phyloP scores from a whole-genome alignment of 2,797 vertebrate genomes.

The Alcedo atthis region DNA sequence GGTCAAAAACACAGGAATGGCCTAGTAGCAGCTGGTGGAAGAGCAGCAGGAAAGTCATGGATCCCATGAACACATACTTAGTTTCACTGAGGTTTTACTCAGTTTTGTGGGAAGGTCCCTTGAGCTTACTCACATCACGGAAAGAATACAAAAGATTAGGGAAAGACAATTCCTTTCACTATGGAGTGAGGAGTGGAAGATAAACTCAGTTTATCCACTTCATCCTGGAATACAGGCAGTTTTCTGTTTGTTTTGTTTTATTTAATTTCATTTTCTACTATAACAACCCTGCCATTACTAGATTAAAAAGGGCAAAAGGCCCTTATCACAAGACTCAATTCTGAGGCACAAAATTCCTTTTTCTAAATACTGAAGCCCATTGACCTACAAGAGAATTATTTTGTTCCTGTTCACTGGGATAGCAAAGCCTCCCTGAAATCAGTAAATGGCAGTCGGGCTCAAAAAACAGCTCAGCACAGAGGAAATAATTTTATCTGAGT shows the following conservation, averaged over 20 bases:
- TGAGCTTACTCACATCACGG: neutral
- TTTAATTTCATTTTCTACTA: neutral
- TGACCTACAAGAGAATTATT: neutral
- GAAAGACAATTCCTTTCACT: neutral
- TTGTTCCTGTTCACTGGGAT: neutral
- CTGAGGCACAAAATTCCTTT: neutral
- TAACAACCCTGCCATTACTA: neutral
- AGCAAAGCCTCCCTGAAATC: conserved; percentile 16
- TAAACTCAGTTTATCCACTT: neutral
- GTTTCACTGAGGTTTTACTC: neutral
- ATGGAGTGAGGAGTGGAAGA: neutral
- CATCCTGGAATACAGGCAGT: neutral
- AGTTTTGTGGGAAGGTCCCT: neutral
- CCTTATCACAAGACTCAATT: neutral
- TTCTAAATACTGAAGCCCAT: neutral
- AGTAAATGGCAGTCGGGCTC: conserved; percentile 13
- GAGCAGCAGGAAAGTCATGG: neutral
- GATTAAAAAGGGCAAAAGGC: neutral
- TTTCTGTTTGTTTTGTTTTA: neutral
- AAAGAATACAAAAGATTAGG: neutral
- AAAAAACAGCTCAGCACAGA: neutral
- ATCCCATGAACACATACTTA: neutral
- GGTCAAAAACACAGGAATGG: neutral
- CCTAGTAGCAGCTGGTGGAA: neutral
- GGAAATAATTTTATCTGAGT: conserved; percentile 27